A percentile compares a stretch with the other conserved stretches of the same genome.
Conservation (phyloP, 2,113 vertebrate species). For the Acrocephalus kingi region DNA sequence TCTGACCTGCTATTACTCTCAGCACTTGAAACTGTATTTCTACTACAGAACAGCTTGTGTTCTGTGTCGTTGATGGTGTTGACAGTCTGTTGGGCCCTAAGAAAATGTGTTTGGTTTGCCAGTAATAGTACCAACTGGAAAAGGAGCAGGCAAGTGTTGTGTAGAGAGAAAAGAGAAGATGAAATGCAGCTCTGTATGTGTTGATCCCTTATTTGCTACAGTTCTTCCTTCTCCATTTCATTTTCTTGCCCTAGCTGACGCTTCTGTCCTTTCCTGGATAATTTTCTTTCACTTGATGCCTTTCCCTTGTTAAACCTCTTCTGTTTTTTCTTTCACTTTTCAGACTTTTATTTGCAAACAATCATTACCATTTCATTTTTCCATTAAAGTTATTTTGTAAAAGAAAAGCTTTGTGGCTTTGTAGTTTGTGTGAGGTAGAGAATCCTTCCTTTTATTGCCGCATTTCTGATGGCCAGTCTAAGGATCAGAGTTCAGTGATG, state of each 20-base stretch:
- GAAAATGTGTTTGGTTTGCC: background rate
- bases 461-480: background rate
- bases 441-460: rapidly evolving
- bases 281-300: background rate
- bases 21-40: background rate
- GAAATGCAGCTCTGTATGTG: background rate
- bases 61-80: background rate
- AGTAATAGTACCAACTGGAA: background rate
- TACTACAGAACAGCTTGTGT: background rate
- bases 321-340: background rate
- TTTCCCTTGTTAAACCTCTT: background rate
- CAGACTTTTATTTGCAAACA: background rate
- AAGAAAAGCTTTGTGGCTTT: background rate
- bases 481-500: background rate
- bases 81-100: background rate
- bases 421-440: background rate
- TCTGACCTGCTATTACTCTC: background rate
- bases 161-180: background rate
- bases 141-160: background rate
- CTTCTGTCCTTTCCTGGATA: background rate
- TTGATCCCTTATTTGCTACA: background rate
- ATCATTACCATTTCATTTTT: background rate
- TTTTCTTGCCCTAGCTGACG: background rate
- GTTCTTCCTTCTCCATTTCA: background rate
- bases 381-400: background rate